A percentile compares a stretch with the other conserved stretches of the same genome.
phyloP scores from a whole-genome alignment of 2,113 vertebrate genomes.

The Pelecanoides urinatrix region DNA sequence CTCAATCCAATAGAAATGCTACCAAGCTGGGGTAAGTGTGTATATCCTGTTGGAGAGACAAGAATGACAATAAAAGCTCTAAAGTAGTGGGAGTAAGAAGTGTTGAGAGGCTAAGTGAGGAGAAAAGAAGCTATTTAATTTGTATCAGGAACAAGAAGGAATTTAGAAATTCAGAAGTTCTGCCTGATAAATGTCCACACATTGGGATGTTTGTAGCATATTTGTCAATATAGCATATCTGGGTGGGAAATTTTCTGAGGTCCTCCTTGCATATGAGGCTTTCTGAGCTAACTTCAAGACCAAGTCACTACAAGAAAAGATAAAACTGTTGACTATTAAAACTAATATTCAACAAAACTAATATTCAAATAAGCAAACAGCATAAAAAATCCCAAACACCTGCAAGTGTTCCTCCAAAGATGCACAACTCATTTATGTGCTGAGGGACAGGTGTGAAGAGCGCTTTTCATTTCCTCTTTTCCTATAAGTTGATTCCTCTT shows the following conservation, averaged over 20 bases:
- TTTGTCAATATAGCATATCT: neutral
- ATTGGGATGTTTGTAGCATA: neutral
- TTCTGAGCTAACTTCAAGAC: neutral
- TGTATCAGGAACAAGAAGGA: neutral
- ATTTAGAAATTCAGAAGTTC: neutral
- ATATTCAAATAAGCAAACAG: neutral
- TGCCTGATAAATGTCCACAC: neutral
- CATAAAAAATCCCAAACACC: neutral
- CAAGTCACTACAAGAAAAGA: neutral
- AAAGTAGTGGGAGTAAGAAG: neutral
- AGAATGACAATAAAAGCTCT: neutral
- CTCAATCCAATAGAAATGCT: neutral
- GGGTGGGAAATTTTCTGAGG: neutral
- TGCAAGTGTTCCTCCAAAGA: neutral
- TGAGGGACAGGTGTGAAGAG: neutral
- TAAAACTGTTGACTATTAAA: neutral
- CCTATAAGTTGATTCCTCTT: neutral
- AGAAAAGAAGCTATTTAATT: neutral
- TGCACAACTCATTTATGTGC: neutral
- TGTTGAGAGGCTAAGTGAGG: neutral
- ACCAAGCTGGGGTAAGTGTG: neutral
- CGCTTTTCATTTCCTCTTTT: neutral
- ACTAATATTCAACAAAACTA: neutral
- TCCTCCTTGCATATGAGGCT: neutral
- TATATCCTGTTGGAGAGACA: neutral